A percentile compares a stretch with the other conserved stretches of the same genome.
phyloP scores from a whole-genome alignment of 2,113 vertebrate species.

The Onychostruthus taczanowskii region DNA sequence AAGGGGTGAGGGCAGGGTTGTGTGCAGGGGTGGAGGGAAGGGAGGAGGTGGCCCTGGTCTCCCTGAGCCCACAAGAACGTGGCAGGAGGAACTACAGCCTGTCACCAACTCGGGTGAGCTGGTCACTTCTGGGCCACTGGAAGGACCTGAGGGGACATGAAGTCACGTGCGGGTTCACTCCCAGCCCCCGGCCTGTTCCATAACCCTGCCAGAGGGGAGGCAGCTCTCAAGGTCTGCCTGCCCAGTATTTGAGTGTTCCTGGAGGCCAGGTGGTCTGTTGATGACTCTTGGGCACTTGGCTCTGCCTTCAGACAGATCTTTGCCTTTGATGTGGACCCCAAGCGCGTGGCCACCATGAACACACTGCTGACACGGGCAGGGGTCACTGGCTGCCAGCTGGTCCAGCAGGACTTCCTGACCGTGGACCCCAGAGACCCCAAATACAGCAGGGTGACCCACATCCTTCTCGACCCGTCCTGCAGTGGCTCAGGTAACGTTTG shows the following conservation, averaged over 20 bases:
- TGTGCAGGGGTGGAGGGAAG: neutral
- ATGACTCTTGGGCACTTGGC: accelerated
- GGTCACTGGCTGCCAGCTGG: conserved; percentile 83
- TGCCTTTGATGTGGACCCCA: conserved; percentile 91
- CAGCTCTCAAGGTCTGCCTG: neutral
- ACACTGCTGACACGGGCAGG: conserved; percentile 89
- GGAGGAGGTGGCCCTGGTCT: too few species aligned
- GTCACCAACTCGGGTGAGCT: neutral
- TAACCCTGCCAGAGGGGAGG: neutral
- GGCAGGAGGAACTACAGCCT: neutral
- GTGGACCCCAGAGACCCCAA: conserved; percentile 76
- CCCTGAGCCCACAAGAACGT: accelerated
- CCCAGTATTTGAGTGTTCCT: neutral
- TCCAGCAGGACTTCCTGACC: conserved; percentile 87
- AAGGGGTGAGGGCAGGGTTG: conserved; percentile 78
- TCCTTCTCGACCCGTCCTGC: conserved; percentile 94
- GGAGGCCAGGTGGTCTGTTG: neutral
- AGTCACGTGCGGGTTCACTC: accelerated
- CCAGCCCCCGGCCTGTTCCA: neutral
- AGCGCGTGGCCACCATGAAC: conserved; percentile 90
- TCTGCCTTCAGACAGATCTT: conserved; percentile 80
- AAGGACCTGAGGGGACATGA: neutral
- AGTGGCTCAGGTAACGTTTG: conserved; percentile 87
- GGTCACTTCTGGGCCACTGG: neutral
- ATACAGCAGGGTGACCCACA: conserved; percentile 80